phyloP scores from a whole-genome alignment of 2,113 vertebrate species.

The Plecturocebus donacophilus region DNA sequence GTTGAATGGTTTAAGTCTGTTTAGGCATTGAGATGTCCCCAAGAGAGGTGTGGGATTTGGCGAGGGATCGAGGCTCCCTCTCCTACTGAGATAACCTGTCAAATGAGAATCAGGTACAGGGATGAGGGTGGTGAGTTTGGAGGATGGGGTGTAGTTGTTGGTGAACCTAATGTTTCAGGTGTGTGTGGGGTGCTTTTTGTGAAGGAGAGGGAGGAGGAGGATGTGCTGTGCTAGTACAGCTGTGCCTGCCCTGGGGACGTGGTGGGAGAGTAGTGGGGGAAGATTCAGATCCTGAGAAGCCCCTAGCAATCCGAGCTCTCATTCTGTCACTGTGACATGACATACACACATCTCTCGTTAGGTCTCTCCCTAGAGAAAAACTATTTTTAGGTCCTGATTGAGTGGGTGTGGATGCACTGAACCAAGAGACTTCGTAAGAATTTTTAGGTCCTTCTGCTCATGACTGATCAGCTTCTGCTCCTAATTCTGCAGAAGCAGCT shows the following conservation, averaged over 20 bases:
- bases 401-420: not conserved
- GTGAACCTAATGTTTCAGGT: not conserved
- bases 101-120: not conserved
- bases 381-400: conserved; percentile 19
- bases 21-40: not conserved
- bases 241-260: not conserved
- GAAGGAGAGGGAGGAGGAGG: not conserved
- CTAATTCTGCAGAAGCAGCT: not conserved
- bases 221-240: not conserved
- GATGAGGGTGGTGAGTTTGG: not conserved
- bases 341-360: not conserved
- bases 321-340: not conserved
- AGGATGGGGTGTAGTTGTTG: not conserved
- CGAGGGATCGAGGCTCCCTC: not conserved
- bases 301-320: not conserved
- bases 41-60: not conserved
- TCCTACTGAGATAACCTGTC: not conserved
- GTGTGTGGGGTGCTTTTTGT: not conserved
- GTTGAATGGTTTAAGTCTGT: not conserved
- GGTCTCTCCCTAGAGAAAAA: not conserved
- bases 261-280: too few species aligned
- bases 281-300: not conserved
- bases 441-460: not conserved
- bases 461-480: not conserved
- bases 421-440: not conserved